Evolutionary conservation across 1,140 invertebrate genomes (phyloP), one percentile per base, ranked within the genome.

Genomic region (Leptonema lineaticorne): DNA sequence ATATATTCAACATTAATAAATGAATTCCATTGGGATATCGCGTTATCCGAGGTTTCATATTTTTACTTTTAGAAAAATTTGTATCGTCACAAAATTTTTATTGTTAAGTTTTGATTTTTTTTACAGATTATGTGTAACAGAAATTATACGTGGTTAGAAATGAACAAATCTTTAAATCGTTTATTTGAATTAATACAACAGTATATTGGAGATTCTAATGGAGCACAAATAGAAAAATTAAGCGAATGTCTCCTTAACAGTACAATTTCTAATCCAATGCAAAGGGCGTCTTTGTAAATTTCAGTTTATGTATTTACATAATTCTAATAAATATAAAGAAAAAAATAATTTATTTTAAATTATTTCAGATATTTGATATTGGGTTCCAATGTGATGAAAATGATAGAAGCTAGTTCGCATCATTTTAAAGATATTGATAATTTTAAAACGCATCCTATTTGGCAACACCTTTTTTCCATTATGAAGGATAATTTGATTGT

Each of bases 1-100:
- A 69, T 80, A 0, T 72, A 82, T 63, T 33, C 68, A 5, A 63
- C 74, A 0, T 71, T 83, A 1, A 76, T 79, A 62, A 77, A 80
- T 33, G 76, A 80, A 45, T 83, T 82, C 71, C 81, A 83, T 48
- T 83, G 81, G 81, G 79, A 82, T 37, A 78, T 83, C 76, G 77
- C 79, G 18, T 74, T 82, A n/a, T 75, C 71, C 66, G 81, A 83
- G 74, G 81, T 83, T 68, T 60, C 18, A 56, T n/a, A 62, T 67
- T 60, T 63, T 57, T 56, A 53, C 20, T 57, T 48, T 26, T 6
- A 6, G 11, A 26, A 57, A 27, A 28, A 37, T 26, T 14, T 41
- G 7, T 63, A 24, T 27, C 30, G 14, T 63, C 41, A 37, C 24
- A n/a, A 22, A 48, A 58, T 57, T 57, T 71, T 71, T 64, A 9